These are phyloP conservation scores for Eidolon helvum DNA, from an alignment of 2,113 vertebrate genomes.

Conservation along the genomic window DNA sequence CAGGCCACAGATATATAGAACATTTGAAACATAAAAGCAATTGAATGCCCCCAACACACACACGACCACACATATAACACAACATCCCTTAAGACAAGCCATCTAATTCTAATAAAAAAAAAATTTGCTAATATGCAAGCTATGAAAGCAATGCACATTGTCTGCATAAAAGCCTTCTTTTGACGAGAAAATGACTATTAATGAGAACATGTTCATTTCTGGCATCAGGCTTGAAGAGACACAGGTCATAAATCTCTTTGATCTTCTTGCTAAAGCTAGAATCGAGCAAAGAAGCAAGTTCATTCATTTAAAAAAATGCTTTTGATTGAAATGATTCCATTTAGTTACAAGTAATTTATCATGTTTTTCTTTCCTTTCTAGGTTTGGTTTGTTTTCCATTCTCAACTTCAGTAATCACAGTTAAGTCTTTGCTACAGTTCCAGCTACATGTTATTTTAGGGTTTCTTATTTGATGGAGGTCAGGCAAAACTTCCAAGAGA, in stretches of 20 bases:
- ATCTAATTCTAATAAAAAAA: constrained; percentile 75
- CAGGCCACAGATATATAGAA: not conserved
- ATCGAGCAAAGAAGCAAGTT: constrained; percentile 77
- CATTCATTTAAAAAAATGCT: constrained; percentile 69
- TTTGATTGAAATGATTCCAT: constrained; percentile 83
- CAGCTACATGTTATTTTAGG: constrained; percentile 22
- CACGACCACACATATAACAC: not conserved
- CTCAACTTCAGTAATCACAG: constrained; percentile 25
- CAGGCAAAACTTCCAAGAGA: constrained; percentile 60
- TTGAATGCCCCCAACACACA: not conserved
- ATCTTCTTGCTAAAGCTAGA: constrained; percentile 81
- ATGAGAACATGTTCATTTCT: constrained; percentile 84
- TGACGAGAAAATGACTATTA: constrained; percentile 86
- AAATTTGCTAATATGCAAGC: constrained; percentile 77
- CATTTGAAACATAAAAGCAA: constrained; percentile 3
- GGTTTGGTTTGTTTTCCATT: constrained; percentile 69
- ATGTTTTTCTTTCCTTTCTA: constrained; percentile 43
- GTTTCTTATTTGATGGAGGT: constrained; percentile 41
- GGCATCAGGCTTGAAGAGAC: constrained; percentile 81
- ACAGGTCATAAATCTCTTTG: constrained; percentile 87
- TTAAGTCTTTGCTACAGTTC: constrained; percentile 51
- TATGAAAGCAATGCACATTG: constrained; percentile 75
- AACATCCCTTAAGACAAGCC: not conserved
- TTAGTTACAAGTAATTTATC: constrained; percentile 83
- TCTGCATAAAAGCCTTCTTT: constrained; percentile 83